Base-by-base conservation (phyloP, 2,888 invertebrate species). In the Notodonta ziczac region DNA sequence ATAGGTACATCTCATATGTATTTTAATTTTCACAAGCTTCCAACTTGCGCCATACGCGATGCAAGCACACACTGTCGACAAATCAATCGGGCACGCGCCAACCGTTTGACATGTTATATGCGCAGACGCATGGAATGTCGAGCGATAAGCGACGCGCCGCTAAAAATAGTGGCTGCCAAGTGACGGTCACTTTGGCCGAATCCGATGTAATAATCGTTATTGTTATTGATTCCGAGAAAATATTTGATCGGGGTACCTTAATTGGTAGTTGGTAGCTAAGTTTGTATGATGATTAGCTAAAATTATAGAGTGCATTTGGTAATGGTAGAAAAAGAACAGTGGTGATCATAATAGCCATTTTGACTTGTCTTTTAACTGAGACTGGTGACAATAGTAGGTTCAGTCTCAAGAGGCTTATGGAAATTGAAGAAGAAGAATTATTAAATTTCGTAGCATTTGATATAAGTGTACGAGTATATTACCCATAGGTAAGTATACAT, bases 11-110 rank as follows among this genome's bases (percentile, higher is more conserved):
- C 9, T 5, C 42, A 10, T 9, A 42, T 10, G 8, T 42, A 42
- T 42, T 42, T 10, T 3, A 8, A 42, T 42, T 42, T 42, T 10
- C 42, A 9, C 12, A 59, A n/a, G 24, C 60, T 70, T 6, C 39
- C 66, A 24, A 12, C 58, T 65, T 75, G 65, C 14, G 52, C 73
- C 71, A 58, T 57, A 61, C 65, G 60, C 58, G 68, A 73, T 68
- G 71, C 64, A 77, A 82, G 83, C 85, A 86, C 85, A 79, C 78
- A 80, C 82, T 77, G 83, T 80, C 88, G 85, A 88, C 89, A 88
- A 88, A 89, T 90, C 88, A 88, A 84, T 85, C 80, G 81, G 68
- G 88, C 90, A 88, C 90, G 89, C 81, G 89, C 88, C 84, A 74
- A 69, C 65, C 74, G 80, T 73, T 77, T 77, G 78, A 78, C 78